Evolutionary conservation across 1,140 invertebrate genomes (phyloP).

Genomic region (Atopsyche davidsoni): DNA sequence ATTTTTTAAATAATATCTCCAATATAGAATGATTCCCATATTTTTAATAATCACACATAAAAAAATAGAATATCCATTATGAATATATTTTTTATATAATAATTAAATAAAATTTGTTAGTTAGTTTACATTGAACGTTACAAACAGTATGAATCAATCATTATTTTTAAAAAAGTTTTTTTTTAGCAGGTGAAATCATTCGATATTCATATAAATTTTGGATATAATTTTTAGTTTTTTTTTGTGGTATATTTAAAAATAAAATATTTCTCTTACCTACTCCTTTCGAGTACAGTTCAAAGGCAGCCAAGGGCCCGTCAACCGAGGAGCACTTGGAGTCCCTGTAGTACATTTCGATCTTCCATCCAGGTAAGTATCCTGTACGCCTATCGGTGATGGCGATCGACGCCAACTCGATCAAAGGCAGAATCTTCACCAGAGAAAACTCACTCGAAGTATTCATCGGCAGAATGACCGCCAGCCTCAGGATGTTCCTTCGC

Average conservation of each 20-base stretch:
- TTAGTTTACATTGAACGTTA: background rate
- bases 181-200: no score
- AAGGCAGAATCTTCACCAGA: slow-evolving; percentile 64
- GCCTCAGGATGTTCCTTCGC: slow-evolving; percentile 45
- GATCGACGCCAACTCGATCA: slow-evolving; percentile 65
- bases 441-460: slow-evolving; percentile 59
- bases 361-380: slow-evolving; percentile 59
- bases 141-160: background rate
- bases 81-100: no score
- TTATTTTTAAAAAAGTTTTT: background rate
- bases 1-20: no score
- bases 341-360: slow-evolving; percentile 60
- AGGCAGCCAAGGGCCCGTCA: slow-evolving; percentile 68
- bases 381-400: slow-evolving; percentile 49
- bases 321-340: slow-evolving; percentile 77
- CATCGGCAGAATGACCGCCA: slow-evolving; percentile 64
- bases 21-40: no score
- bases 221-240: no score
- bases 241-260: slow-evolving; percentile 2
- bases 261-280: slow-evolving; percentile 49
- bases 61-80: no score
- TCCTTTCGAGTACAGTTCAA: slow-evolving; percentile 67
- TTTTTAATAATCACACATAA: no score
- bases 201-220: no score
- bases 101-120: background rate